Percentiles rank a stretch among this genome's conserved stretches.
These are phyloP conservation scores for Pollenia angustigena DNA, from an alignment of 2,888 invertebrate genomes.

Conservation along the genomic window DNA sequence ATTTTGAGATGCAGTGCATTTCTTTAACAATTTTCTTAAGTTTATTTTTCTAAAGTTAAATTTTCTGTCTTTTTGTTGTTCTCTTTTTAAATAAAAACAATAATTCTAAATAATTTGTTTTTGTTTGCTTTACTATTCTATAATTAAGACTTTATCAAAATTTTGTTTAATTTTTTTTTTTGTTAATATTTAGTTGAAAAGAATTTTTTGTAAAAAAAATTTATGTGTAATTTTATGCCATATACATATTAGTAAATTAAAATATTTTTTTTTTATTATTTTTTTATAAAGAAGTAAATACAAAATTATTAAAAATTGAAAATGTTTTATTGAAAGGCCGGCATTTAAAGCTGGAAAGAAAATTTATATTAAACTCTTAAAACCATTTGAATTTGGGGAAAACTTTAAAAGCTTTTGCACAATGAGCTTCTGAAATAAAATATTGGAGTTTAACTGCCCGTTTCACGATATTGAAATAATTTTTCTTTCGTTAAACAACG, in stretches of 20 bases:
- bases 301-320: constrained; percentile 5
- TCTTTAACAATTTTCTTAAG: constrained; percentile 20
- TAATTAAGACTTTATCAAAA: constrained; percentile 45
- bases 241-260: constrained; percentile 62
- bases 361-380: not conserved
- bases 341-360: not conserved
- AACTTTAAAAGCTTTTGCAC: not conserved
- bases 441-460: no score
- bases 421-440: no score
- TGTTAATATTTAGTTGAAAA: constrained; percentile 67
- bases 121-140: constrained; percentile 46
- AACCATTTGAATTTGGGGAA: constrained; percentile 40
- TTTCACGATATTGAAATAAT: no score
- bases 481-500: no score
- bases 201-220: constrained; percentile 52
- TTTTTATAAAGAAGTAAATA: constrained; percentile 26
- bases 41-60: constrained; percentile 36
- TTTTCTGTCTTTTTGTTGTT: constrained; percentile 23
- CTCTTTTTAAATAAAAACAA: constrained; percentile 29
- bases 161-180: constrained; percentile 43
- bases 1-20: constrained; percentile 66
- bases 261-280: constrained; percentile 40
- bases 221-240: constrained; percentile 65
- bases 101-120: constrained; percentile 55
- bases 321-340: constrained; percentile 9